These are phyloP conservation scores for Dysdera silvatica DNA, from an alignment of 1,140 invertebrate genomes.

Conservation along the genomic window DNA sequence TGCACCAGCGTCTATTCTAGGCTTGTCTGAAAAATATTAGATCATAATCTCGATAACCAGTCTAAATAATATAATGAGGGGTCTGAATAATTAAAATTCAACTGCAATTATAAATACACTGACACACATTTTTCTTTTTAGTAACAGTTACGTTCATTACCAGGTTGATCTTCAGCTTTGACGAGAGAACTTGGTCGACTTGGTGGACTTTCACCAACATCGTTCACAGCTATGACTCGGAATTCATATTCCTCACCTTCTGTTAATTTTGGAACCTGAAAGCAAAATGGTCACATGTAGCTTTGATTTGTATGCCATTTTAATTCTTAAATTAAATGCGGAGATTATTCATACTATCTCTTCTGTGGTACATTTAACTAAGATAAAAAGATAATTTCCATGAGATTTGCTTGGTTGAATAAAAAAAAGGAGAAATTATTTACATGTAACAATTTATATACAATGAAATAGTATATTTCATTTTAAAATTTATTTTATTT, in stretches of 20 bases:
- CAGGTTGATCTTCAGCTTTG: constrained; percentile 45
- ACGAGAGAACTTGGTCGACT: constrained; percentile 66
- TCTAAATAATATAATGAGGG: not conserved
- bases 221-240: constrained; percentile 90
- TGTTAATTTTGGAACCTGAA: constrained; percentile 66
- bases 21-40: constrained; percentile 60
- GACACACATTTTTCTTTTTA: not conserved
- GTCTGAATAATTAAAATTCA: not conserved
- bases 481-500: too few species aligned
- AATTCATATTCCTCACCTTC: constrained; percentile 95
- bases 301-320: too few species aligned
- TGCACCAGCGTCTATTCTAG: constrained; percentile 81
- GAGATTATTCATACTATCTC: too few species aligned
- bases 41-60: not conserved
- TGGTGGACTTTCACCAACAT: constrained; percentile 83
- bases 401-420: too few species aligned
- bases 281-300: not conserved
- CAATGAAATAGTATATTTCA: too few species aligned
- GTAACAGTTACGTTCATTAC: constrained; percentile 83
- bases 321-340: too few species aligned
- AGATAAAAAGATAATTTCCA: too few species aligned
- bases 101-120: not conserved
- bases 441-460: too few species aligned
- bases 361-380: too few species aligned
- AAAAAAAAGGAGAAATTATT: too few species aligned